Evolutionary conservation across 2,113 vertebrate genomes (phyloP), one percentile per base, ranked within the genome.

Genomic region (Siniperca chuatsi): DNA sequence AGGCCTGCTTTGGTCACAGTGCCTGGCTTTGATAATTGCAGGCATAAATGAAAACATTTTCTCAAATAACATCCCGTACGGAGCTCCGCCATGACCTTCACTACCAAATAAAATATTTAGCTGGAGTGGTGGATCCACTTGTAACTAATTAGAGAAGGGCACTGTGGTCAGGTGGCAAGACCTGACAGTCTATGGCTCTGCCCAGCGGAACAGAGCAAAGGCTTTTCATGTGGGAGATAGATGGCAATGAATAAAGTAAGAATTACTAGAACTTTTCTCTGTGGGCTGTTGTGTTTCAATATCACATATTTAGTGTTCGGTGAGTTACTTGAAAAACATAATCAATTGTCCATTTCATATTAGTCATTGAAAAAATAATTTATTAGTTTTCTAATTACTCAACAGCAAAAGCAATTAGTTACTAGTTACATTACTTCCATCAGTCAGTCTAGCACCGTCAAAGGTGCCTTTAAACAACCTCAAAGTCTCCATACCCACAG

Each of bases 111-210:
- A 92, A 92, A 92, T 82, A 90, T 89, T 91, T 77, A 82, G 52
- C 69, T 57, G 23, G 18, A 81, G 82, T 11, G 1, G 33, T 79
- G 81, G 79, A 82, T 85, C 62, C 72, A 81, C 62, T 83, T 81
- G 75, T 77, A 72, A 61, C 71, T 91, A 92, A 93, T 93, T 91
- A 94, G 52, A 86, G 55, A 66, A 87, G 82, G 71, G 16, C 62
- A 68, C 8, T 62, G 52, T 48, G 73, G 75, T 85, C 77, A 83
- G 73, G 50, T 42, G 64, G 71, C 12, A 60, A 65, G 35, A 83
- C 62, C 23, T 69, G 61, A 74, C 52, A 61, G 35, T 67, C 8
- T 20, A 29, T 25, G 33, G 68, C 62, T 71, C 23, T 42, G 18
- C 55, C 29, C 21, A 73, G 57, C 13, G 0, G 70, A 79, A 48